These are phyloP conservation scores for Pterobdella sp. DNA, from an alignment of 2,888 invertebrate species.

Conservation along the genomic window DNA sequence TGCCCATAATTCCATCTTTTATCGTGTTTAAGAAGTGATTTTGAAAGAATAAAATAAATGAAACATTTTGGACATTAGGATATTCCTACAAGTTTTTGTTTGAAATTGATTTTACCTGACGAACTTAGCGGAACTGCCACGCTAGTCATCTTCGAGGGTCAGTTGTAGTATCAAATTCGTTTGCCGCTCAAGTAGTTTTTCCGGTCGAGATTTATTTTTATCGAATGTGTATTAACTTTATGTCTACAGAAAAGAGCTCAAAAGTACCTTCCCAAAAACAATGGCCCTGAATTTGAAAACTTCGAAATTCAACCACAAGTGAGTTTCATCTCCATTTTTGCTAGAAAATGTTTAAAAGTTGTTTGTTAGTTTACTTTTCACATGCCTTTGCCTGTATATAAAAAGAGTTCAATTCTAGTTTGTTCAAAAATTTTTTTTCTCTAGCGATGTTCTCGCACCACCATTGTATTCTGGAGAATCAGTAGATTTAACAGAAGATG, in stretches of 20 bases:
- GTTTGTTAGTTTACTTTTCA: too few species aligned
- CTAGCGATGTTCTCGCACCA: neutral
- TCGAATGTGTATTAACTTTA: neutral
- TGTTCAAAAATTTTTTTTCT: neutral
- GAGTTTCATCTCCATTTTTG: too few species aligned
- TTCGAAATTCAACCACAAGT: neutral
- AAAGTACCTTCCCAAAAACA: neutral
- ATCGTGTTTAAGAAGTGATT: conserved; percentile 3
- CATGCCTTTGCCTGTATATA: too few species aligned
- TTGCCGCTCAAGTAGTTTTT: neutral
- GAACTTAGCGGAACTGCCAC: conserved; percentile 11
- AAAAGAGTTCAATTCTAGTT: too few species aligned
- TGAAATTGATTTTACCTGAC: conserved; percentile 1
- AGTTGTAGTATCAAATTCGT: neutral
- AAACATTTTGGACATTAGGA: neutral
- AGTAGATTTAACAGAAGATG: conserved; percentile 24
- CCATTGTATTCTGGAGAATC: neutral
- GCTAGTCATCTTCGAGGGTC: neutral
- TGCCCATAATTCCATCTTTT: neutral
- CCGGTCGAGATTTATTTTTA: neutral
- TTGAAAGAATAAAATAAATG: neutral
- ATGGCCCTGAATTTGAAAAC: conserved; percentile 11
- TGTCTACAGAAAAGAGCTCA: neutral
- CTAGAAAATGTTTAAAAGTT: too few species aligned
- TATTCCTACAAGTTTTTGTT: neutral